phyloP scores from a whole-genome alignment of 2,113 vertebrate genomes.

The Siniperca knerii region DNA sequence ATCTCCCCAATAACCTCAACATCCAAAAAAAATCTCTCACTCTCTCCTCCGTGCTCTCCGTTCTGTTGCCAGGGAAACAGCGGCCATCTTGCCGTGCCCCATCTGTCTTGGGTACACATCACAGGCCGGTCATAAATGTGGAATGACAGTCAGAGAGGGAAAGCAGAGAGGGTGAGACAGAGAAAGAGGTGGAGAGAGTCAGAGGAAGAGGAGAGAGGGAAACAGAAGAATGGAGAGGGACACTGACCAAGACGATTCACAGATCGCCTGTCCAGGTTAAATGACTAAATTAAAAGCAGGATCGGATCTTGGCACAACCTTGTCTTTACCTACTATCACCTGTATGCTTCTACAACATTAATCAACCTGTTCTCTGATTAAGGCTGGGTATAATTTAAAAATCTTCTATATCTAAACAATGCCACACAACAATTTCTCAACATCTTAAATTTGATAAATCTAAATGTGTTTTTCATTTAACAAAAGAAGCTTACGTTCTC shows the following conservation, averaged over 20 bases:
- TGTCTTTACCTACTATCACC: not conserved
- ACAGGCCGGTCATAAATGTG: constrained; percentile 74
- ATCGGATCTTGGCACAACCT: not conserved
- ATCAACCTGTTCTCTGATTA: not conserved
- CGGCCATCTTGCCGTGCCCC: constrained; percentile 79
- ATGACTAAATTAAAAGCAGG: constrained; percentile 1
- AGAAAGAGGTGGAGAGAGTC: constrained; percentile 13
- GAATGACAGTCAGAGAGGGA: constrained; percentile 66
- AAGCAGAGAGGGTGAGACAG: constrained; percentile 24
- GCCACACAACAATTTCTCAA: not conserved
- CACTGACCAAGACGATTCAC: constrained; percentile 12
- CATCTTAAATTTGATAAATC: not conserved
- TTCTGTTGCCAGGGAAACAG: constrained; percentile 79
- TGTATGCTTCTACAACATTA: not conserved
- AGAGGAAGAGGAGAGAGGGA: not conserved
- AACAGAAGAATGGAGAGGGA: constrained; percentile 3
- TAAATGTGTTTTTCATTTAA: not conserved
- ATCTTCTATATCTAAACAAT: not conserved
- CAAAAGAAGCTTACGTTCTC: not conserved
- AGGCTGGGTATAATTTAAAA: not conserved
- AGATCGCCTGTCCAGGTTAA: constrained; percentile 9
- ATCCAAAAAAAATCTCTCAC: constrained; percentile 51
- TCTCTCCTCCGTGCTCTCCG: constrained; percentile 50
- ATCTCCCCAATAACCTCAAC: constrained; percentile 59
- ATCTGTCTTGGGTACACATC: constrained; percentile 78